Evolutionary conservation across 1,140 invertebrate genomes (phyloP).

Genomic region (Branchinecta lindahli): DNA sequence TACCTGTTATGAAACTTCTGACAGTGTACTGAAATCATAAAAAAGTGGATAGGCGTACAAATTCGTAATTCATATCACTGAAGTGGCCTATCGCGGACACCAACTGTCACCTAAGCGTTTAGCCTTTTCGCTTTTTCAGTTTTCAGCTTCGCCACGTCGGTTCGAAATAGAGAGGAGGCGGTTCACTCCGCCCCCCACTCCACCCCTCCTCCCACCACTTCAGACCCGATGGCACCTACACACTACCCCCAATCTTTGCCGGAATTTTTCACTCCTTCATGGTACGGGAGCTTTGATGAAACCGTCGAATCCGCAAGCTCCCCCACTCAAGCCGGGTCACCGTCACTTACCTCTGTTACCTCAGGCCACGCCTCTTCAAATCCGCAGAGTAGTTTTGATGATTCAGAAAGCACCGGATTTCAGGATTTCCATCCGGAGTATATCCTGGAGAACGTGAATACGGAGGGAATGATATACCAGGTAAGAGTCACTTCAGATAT

Average conservation of each 20-base stretch:
- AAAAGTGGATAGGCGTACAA: too few species aligned
- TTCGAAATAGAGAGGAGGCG: background rate
- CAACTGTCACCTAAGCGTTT: too few species aligned
- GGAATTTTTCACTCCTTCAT: background rate
- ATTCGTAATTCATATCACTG: too few species aligned
- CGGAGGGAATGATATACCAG: background rate
- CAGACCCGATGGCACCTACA: background rate
- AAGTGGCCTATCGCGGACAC: too few species aligned
- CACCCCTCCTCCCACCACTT: background rate
- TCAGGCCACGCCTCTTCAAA: constrained; percentile 11
- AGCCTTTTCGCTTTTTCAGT: too few species aligned
- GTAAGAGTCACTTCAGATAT: background rate
- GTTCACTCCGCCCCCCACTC: background rate
- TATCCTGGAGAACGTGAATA: background rate
- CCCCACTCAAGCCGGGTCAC: background rate
- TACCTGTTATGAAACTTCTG: too few species aligned
- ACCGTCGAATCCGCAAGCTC: background rate
- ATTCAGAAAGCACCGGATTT: constrained; percentile 20
- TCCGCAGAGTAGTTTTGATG: constrained; percentile 21
- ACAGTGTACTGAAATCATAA: too few species aligned
- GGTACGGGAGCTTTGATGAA: background rate
- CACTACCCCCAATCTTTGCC: background rate
- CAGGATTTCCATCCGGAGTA: constrained; percentile 13
- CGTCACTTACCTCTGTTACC: background rate
- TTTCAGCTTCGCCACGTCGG: background rate